Evolutionary conservation across 1,140 invertebrate genomes (phyloP), one percentile per base, ranked within the genome.

Genomic region (Belonocnema kinseyi): DNA sequence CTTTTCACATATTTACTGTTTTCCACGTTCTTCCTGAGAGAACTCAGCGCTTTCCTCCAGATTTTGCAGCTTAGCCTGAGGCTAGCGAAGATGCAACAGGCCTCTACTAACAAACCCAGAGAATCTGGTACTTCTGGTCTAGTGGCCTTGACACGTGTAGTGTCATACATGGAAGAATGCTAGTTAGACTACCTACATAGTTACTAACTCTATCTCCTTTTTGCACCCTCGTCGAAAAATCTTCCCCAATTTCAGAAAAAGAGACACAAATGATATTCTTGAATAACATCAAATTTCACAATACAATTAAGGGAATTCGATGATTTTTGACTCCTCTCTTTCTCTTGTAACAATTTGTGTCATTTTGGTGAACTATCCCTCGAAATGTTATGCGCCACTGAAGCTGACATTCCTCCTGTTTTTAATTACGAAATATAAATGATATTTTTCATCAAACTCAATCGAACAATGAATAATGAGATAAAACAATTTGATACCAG

Each of bases 131-230:
- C 89, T 90, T 89, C 83, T 84, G 78, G 78, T 90, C 86, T 88
- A 89, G 89, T 88, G 87, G 87, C 78, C 88, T 89, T 82, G 81
- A 86, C 88, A 82, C 81, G 82, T 89, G 86, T 90, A 90, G 89
- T 90, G 87, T 86, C 89, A 88, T 90, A 90, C 86, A 89, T 85
- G 86, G 76, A 88, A 90, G 88, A 84, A 89, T 75, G 85, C 88
- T 85, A 90, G 82, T 91, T 89, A 89, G 76, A 72, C 74, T 75
- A 3, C 26, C 74, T 75, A 78, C 61, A 71, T 80, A 76, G 72
- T 56, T 83, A 73, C 74, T 83, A 84, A 75, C 75, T 73, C 78
- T 71, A 14, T 73, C 78, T 58, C 12, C n/a, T 61, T 51, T 72
- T 74, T 70, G n/a, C 72, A 74, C 40, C 14, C 40, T 61, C 61